Base-by-base conservation (phyloP, 2,888 invertebrate species). In the Endomychus coccineus region DNA sequence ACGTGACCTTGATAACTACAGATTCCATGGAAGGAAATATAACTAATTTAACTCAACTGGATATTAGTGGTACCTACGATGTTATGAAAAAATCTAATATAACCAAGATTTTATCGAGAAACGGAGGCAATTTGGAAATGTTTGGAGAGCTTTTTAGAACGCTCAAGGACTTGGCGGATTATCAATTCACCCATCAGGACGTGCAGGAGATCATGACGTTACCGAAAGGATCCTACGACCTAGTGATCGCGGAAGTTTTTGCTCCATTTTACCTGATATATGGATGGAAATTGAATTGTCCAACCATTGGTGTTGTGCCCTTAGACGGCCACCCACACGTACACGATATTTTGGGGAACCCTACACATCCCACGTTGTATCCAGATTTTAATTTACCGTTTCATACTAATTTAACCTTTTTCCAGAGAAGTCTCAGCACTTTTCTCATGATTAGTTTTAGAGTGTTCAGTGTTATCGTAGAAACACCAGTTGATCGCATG, bases 221-320 rank as follows among this genome's bases (percentile, higher is more conserved):
- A 12, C 21, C 3, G 5, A 21, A 65, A 66, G 54, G 69, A 15
- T 63, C 65, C 36, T 78, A 76, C 45, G 77, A 78, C 54, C 51
- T 75, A 17, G 68, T 76, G 1, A 58, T 78, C 22, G 66, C 71
- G 2, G 77, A 78, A 55, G 67, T 69, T n/a, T 63, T 74, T 4
- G 61, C 69, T 3, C 71, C 74, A 0, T 34, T 70, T 0, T 50
- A 71, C 22, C 71, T 70, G 36, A 71, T 68, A 0, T 67, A 71
- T 12, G 71, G 72, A 12, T 67, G 74, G 24, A 70, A 71, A 45
- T 76, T 75, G 49, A 56, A 69, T 17, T 68, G 63, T 15, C 73
- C 75, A 3, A 67, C 73, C 24, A 71, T 78, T 36, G 66, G 71
- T 3, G 67, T 75, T 3, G 67, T 70, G 4, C 62, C 73, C 0